A percentile compares a stretch with the other conserved stretches of the same genome.
Conservation (phyloP, 2,113 vertebrate genomes). For the Agapornis roseicollis region DNA sequence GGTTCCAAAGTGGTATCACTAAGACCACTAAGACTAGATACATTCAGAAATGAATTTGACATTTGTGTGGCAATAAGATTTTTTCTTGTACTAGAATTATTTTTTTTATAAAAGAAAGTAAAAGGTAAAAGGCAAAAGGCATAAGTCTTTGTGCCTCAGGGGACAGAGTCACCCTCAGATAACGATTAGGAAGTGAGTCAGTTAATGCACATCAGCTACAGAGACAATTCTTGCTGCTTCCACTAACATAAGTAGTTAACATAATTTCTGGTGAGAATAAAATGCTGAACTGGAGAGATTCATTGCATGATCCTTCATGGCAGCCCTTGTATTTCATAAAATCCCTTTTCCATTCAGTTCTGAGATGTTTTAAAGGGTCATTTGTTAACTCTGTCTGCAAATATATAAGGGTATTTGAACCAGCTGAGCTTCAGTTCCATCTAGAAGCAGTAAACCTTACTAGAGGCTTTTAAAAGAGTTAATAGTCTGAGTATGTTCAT, state of each 20-base stretch:
- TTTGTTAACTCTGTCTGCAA: conserved; percentile 12
- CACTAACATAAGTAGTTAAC: not conserved
- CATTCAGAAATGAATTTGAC: not conserved
- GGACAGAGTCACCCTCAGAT: not conserved
- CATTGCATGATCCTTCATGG: not conserved
- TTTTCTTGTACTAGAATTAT: not conserved
- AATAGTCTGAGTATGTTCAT: conserved; percentile 71
- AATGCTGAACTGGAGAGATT: not conserved
- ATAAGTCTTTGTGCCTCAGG: not conserved
- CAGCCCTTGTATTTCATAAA: not conserved
- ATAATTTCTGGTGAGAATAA: not conserved
- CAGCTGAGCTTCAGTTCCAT: conserved; percentile 6
- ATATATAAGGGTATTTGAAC: not conserved
- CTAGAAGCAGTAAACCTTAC: conserved; percentile 35
- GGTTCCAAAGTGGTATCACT: not conserved
- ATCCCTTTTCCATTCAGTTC: not conserved
- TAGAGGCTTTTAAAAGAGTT: conserved; percentile 73
- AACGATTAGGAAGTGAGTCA: not conserved
- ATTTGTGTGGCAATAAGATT: not conserved
- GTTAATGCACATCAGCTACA: not conserved
- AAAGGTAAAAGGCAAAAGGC: not conserved
- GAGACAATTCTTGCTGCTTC: not conserved
- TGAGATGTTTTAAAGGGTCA: not conserved
- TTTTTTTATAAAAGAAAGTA: not conserved
- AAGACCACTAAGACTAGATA: not conserved